Evolutionary conservation across 2,888 invertebrate species (phyloP).

Genomic region (Sesia apiformis): DNA sequence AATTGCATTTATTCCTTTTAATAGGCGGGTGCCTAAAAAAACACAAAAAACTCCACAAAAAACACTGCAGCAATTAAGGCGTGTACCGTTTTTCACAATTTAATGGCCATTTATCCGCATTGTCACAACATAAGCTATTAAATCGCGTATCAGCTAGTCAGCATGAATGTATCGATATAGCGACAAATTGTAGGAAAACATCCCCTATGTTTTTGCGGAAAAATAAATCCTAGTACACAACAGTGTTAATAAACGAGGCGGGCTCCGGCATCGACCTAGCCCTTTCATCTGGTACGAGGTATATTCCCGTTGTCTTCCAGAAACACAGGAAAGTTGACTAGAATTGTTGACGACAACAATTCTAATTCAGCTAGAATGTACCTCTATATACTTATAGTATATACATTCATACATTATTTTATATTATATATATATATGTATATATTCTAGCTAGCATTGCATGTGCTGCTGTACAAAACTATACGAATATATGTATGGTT

Average conservation of each 20-base stretch:
- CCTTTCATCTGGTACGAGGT: constrained; percentile 55
- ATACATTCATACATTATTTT: too few species aligned
- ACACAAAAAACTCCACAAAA: neutral
- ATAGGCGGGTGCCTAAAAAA: too few species aligned
- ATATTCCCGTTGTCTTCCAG: too few species aligned
- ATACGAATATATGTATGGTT: too few species aligned
- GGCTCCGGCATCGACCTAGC: constrained; percentile 33
- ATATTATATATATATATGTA: too few species aligned
- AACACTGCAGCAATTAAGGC: neutral
- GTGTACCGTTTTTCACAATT: neutral
- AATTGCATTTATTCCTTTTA: neutral
- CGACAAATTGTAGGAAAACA: neutral
- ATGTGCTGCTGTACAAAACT: too few species aligned
- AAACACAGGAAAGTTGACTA: too few species aligned
- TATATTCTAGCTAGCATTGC: too few species aligned
- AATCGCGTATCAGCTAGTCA: neutral
- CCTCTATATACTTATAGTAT: too few species aligned
- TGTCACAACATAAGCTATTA: neutral
- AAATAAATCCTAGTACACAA: neutral
- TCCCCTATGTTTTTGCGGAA: neutral
- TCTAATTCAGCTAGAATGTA: too few species aligned
- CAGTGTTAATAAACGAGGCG: constrained; percentile 10
- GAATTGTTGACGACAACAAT: too few species aligned
- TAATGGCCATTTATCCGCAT: neutral
- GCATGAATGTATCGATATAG: neutral